Base-by-base conservation (phyloP, 1,140 invertebrate genomes). In the Neodiprion lecontei region DNA sequence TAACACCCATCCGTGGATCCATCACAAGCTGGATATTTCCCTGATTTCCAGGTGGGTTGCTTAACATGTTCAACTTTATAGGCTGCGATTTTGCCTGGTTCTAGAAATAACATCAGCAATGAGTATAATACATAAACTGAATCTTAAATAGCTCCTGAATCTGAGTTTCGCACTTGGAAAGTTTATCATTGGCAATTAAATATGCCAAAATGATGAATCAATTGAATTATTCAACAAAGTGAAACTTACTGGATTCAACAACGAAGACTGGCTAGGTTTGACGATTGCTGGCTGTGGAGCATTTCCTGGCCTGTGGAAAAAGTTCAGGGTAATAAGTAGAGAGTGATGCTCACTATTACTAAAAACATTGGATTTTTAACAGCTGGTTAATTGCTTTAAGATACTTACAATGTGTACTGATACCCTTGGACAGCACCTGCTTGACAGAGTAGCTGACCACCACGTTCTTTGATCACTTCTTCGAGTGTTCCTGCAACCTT, bases 11-110 rank as follows among this genome's bases (percentile, higher is more conserved):
- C 69, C 88, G 77, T 65, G 89, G 87, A 84, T 91, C 89, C 84
- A 91, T 89, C 7, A 91, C 87, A 48, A 91, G 80, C 74, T 91
- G 90, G 75, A 89, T 86, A 70, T 88, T 89, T 66, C 87, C 81
- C 79, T 87, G 88, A 67, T 81, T 70, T 23, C 75, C 49, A 75
- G 79, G 83, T 7, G 84, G 12, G 75, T 84, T 88, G 73, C 88
- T 88, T 53, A 86, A 47, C 76, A 89, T 84, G 72, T 87, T 88
- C 5, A 88, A 70, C 70, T 88, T 88, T 53, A 89, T 88, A 48
- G 82, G 78, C 75, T 86, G 82, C 74, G 76, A 79, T 50, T 85
- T 87, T 66, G 67, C 79, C 75, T 83, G 81, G 78, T 79, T 81
- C 83, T 84, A 72, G 48, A 77, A 81, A 69, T 14, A 66, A 7